Base-by-base conservation (phyloP, 2,797 vertebrate genomes). In the Enoplosus armatus region DNA sequence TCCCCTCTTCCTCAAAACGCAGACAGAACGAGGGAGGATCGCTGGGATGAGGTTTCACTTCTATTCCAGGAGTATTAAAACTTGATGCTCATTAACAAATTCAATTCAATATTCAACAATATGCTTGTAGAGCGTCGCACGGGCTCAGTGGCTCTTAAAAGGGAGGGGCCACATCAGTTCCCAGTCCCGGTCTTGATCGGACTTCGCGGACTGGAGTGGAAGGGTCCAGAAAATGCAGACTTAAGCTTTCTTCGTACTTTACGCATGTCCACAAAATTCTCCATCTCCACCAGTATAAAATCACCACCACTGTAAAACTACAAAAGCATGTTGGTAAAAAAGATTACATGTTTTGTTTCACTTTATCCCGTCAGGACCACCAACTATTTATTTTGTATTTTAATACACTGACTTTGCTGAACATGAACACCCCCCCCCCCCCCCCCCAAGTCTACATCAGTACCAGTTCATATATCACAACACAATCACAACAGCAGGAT, bases 81-180 rank as follows among this genome's bases (percentile, higher is more conserved):
- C 65, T 71, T 77, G 84, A 82, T 81, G 78, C 75, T 83, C 58
- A 82, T 83, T 72, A 76, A 27, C 54, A 75, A 82, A 81, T 80
- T 56, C 74, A 84, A n/a, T n/a, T n/a, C n/a, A n/a, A n/a, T n/a
- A n/a, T n/a, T n/a, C n/a, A n/a, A n/a, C n/a, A n/a, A 67, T 82
- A 72, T 79, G 56, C 79, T 67, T 75, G 37, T 41, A 26, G 63
- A 81, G 62, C 35, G 60, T 85, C 59, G 31, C 14, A 26, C 47
- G 24, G 45, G 60, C 75, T 56, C 16, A 22, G 9, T 9, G n/a
- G 33, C 62, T 59, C 79, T n/a, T 35, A 14, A 76, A 64, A 78
- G 43, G 31, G 24, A 48, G 10, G 2, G 31, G 16, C 16, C 1
- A 1, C 6, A 55, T 56, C 11, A 51, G 3, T 64, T 63, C 16